These are phyloP conservation scores for Araneus ventricosus DNA, from an alignment of 1,140 invertebrate species.

Conservation along the genomic window DNA sequence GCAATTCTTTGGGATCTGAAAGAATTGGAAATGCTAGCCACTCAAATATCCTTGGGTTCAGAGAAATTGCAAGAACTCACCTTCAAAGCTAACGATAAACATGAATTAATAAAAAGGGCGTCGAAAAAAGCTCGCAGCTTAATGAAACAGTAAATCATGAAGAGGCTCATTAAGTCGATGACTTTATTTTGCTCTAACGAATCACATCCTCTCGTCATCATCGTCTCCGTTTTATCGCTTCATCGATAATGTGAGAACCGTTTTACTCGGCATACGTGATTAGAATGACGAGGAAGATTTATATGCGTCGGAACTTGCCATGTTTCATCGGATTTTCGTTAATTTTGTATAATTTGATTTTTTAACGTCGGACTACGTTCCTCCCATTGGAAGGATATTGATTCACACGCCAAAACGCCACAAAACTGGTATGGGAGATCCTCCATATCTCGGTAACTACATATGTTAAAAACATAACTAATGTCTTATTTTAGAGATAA, in stretches of 20 bases:
- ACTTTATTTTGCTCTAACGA: conserved; percentile 7
- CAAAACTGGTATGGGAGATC: too few relatives aligned
- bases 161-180: not conserved
- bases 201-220: not conserved
- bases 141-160: conserved; percentile 34
- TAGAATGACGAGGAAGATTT: not conserved
- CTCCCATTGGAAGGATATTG: too few relatives aligned
- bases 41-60: too few relatives aligned
- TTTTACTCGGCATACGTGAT: not conserved
- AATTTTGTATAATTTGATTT: too few relatives aligned
- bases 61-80: not conserved
- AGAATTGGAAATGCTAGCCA: too few relatives aligned
- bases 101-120: not conserved
- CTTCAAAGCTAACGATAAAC: not conserved
- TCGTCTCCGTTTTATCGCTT: not conserved
- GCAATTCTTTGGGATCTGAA: too few relatives aligned
- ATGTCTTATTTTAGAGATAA: too few relatives aligned
- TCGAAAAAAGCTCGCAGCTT: not conserved
- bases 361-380: too few relatives aligned
- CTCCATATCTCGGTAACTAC: too few relatives aligned
- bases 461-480: too few relatives aligned
- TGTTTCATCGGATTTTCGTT: not conserved
- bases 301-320: not conserved
- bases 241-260: not conserved
- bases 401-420: too few relatives aligned